A percentile compares a stretch with the other conserved stretches of the same genome.
Evolutionary conservation across 2,888 invertebrate species (phyloP).

Genomic region (Tachina grossa): DNA sequence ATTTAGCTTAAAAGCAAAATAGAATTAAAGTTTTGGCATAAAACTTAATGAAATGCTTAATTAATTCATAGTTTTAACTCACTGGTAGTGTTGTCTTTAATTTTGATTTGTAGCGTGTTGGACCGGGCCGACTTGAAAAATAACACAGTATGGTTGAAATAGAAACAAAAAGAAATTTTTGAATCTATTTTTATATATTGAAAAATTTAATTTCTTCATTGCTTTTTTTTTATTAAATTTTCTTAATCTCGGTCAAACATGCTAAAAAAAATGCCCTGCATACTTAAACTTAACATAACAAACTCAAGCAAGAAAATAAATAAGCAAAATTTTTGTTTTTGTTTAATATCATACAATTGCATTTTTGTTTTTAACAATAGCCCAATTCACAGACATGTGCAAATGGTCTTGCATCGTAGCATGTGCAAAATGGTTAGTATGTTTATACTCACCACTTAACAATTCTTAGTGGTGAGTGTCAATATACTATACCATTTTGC

Average conservation of each 20-base stretch:
- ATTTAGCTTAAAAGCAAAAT: constrained; percentile 43
- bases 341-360: constrained; percentile 63
- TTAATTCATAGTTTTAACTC: constrained; percentile 27
- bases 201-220: too few species aligned
- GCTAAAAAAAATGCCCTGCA: constrained; percentile 7
- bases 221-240: neutral
- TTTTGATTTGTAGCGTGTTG: neutral
- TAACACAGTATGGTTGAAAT: too few species aligned
- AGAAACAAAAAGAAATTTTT: too few species aligned
- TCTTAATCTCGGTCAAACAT: neutral
- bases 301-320: constrained; percentile 43
- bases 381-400: too few species aligned
- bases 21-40: constrained; percentile 44
- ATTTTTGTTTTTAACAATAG: constrained; percentile 46
- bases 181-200: too few species aligned
- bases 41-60: constrained; percentile 38
- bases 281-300: constrained; percentile 2
- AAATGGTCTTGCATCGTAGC: too few species aligned
- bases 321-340: constrained; percentile 31
- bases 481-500: too few species aligned
- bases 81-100: constrained; percentile 42
- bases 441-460: too few species aligned
- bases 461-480: too few species aligned
- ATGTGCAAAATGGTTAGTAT: too few species aligned
- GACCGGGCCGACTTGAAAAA: neutral